A percentile compares a stretch with the other conserved stretches of the same genome.
These are phyloP conservation scores for Ceratina japonica DNA, from an alignment of 1,140 invertebrate species.

Conservation along the genomic window DNA sequence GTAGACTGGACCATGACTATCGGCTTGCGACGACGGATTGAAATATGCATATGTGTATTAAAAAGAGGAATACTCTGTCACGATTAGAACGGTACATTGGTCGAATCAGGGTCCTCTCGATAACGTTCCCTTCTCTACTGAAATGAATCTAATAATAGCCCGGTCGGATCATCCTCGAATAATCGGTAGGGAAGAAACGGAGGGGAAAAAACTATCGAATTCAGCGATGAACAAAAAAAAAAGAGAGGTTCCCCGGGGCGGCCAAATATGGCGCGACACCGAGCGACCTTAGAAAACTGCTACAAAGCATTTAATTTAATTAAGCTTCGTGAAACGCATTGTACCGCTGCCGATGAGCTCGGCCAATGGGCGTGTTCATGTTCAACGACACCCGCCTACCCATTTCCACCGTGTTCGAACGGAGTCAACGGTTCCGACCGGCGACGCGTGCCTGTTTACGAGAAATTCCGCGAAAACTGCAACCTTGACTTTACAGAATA, in stretches of 20 bases:
- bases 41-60: background rate
- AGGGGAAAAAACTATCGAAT: slow-evolving; percentile 15
- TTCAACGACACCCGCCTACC: slow-evolving; percentile 44
- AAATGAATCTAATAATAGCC: slow-evolving; percentile 43
- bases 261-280: slow-evolving; percentile 68
- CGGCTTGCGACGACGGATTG: background rate
- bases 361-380: slow-evolving; percentile 55
- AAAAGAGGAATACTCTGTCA: too few relatives aligned
- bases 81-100: background rate
- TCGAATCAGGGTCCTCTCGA: background rate
- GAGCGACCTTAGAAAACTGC: slow-evolving; percentile 68
- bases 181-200: slow-evolving; percentile 25
- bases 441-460: background rate
- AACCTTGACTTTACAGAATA: background rate
- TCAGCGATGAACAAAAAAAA: background rate
- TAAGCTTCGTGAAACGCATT: slow-evolving; percentile 46
- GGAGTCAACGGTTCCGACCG: too few relatives aligned
- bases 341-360: slow-evolving; percentile 36
- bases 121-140: background rate
- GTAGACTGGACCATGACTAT: too few relatives aligned
- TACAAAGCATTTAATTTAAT: slow-evolving; percentile 62
- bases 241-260: background rate
- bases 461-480: background rate
- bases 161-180: slow-evolving; percentile 19
- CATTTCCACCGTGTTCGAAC: slow-evolving; percentile 11